These are phyloP conservation scores for Danio tinwini DNA, from an alignment of 2,797 vertebrate genomes.

Conservation along the genomic window DNA sequence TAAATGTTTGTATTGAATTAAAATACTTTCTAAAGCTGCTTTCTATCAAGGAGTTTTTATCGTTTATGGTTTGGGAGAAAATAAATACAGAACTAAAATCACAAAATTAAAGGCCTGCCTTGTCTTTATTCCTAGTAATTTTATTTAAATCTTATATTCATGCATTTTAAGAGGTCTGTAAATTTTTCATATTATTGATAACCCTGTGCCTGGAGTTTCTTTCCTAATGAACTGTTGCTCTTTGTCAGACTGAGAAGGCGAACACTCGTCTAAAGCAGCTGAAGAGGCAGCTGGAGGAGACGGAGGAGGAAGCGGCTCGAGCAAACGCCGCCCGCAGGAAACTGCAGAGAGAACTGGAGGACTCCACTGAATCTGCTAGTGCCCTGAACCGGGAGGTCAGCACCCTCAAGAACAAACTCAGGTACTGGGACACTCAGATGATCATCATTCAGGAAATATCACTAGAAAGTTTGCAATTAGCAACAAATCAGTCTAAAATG, in stretches of 20 bases:
- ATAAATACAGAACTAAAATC: too few species aligned
- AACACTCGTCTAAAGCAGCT: constrained; percentile 92
- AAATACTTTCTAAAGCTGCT: too few species aligned
- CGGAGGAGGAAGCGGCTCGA: constrained; percentile 92
- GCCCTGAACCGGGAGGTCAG: constrained; percentile 91
- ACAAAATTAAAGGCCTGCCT: too few species aligned
- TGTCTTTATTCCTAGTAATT: too few species aligned
- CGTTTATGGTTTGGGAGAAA: too few species aligned
- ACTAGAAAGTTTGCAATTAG: background rate
- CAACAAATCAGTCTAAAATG: background rate
- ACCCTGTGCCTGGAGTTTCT: background rate
- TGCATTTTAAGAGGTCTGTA: too few species aligned
- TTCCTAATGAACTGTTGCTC: background rate
- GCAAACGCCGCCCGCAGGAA: constrained; percentile 92
- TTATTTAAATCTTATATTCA: too few species aligned
- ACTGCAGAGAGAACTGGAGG: constrained; percentile 93
- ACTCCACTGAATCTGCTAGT: constrained; percentile 87
- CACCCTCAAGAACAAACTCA: constrained; percentile 90
- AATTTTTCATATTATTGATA: background rate
- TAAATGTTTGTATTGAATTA: too few species aligned
- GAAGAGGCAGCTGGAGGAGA: constrained; percentile 94
- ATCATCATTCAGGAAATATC: too few species aligned
- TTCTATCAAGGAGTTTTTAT: too few species aligned
- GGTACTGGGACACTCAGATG: constrained; percentile 68
- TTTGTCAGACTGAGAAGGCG: constrained; percentile 86